Evolutionary conservation across 2,888 invertebrate species (phyloP).

Genomic region (Cybosia mesomella): DNA sequence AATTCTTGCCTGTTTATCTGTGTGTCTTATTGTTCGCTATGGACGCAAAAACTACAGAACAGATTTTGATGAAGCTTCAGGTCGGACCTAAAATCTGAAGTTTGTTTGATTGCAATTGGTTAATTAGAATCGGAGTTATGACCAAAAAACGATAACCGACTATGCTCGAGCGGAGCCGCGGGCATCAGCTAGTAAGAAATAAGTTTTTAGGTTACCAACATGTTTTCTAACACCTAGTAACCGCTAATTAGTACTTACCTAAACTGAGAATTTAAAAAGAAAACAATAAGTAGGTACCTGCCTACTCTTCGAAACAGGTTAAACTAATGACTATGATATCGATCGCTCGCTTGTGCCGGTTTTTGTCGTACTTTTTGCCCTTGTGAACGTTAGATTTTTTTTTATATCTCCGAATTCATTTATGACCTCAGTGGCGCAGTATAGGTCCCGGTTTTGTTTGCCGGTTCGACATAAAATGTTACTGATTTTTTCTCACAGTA

Average conservation of each 20-base stretch:
- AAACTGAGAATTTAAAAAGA: neutral
- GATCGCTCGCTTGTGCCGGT: neutral
- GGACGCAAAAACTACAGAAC: too few relatives aligned
- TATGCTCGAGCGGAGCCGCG: too few relatives aligned
- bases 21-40: too few relatives aligned
- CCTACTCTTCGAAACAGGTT: constrained; percentile 1
- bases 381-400: constrained; percentile 3
- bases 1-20: too few relatives aligned
- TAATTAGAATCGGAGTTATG: too few relatives aligned
- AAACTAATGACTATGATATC: neutral
- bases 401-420: neutral
- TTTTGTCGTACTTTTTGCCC: neutral
- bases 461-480: neutral
- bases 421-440: neutral
- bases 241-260: neutral
- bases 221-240: neutral
- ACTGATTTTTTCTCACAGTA: too few relatives aligned
- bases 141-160: too few relatives aligned
- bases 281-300: neutral
- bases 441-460: too few relatives aligned
- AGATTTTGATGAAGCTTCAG: too few relatives aligned
- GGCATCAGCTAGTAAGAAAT: neutral
- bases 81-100: too few relatives aligned
- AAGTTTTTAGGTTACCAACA: neutral
- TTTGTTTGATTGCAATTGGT: too few relatives aligned